Percentiles rank a stretch among this genome's conserved stretches.
These are phyloP conservation scores for Cataglyphis albicans DNA, from an alignment of 2,888 invertebrate species.

Conservation along the genomic window DNA sequence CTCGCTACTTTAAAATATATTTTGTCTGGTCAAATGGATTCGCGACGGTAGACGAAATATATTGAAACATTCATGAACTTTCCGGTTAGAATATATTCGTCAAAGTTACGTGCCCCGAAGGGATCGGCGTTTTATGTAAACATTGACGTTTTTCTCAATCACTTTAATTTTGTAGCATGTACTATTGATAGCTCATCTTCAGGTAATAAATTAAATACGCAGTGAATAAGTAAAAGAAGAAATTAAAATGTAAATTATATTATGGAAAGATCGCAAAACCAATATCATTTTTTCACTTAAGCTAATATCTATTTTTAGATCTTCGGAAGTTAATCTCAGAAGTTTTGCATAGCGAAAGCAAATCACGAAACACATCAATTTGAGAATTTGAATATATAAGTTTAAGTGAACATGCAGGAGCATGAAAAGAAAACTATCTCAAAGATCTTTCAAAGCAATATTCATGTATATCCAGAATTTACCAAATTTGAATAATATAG, in stretches of 20 bases:
- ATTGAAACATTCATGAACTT: constrained; percentile 57
- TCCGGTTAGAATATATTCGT: constrained; percentile 19
- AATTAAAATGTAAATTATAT: constrained; percentile 9
- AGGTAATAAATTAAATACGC: constrained; percentile 11
- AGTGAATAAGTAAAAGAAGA: background rate
- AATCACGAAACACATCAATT: constrained; percentile 30
- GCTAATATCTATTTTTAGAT: constrained; percentile 15
- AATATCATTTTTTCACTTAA: background rate
- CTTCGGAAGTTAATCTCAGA: constrained; percentile 8
- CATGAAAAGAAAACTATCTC: background rate
- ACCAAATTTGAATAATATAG: constrained; percentile 29
- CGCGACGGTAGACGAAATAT: constrained; percentile 13
- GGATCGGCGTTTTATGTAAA: constrained; percentile 19
- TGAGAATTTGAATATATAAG: constrained; percentile 17
- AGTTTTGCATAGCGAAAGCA: constrained; percentile 14
- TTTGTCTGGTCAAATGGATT: constrained; percentile 34
- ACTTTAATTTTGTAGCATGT: constrained; percentile 1
- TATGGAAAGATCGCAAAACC: background rate
- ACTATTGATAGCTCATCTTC: background rate
- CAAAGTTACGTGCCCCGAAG: constrained; percentile 22
- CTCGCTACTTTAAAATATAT: constrained; percentile 3
- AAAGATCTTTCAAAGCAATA: constrained; percentile 8
- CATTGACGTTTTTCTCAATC: background rate
- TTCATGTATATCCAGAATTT: constrained; percentile 6
- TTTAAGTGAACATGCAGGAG: constrained; percentile 27